These are phyloP conservation scores for Metalampra italica DNA, from an alignment of 2,888 invertebrate genomes.

Conservation along the genomic window DNA sequence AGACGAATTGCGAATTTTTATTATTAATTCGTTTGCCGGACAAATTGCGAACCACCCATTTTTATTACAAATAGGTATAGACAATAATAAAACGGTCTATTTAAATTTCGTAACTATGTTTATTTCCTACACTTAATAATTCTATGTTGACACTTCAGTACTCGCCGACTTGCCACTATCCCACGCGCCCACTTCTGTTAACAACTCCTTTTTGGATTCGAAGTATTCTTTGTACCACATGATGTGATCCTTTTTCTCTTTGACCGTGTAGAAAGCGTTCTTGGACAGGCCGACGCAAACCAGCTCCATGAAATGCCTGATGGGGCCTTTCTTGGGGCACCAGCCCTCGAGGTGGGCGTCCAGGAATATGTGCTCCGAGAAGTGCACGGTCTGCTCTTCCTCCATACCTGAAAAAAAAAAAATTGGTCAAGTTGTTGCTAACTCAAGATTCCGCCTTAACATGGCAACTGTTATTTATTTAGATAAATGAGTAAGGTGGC, in stretches of 20 bases:
- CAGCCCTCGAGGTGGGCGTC: conserved; percentile 90
- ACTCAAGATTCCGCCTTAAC: neutral
- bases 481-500: too few relatives aligned
- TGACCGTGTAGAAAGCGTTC: conserved; percentile 92
- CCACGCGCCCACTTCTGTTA: conserved; percentile 82
- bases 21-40: too few relatives aligned
- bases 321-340: conserved; percentile 94
- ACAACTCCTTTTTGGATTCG: conserved; percentile 84
- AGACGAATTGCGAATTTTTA: too few relatives aligned
- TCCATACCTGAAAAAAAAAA: conserved; percentile 74
- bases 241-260: conserved; percentile 93
- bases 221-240: conserved; percentile 96
- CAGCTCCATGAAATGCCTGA: conserved; percentile 98
- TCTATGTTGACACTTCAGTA: conserved; percentile 29
- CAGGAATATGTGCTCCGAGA: conserved; percentile 96
- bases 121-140: conserved; percentile 22
- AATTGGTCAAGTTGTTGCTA: neutral
- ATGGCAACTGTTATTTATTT: too few relatives aligned
- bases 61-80: too few relatives aligned
- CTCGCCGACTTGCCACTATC: conserved; percentile 31
- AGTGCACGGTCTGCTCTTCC: conserved; percentile 84
- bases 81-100: too few relatives aligned
- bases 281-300: conserved; percentile 96
- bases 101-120: neutral
- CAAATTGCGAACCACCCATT: too few relatives aligned